A percentile compares a stretch with the other conserved stretches of the same genome.
These are phyloP conservation scores for Drosophila sulfurigaster DNA, from an alignment of 1,140 invertebrate species.

Conservation along the genomic window DNA sequence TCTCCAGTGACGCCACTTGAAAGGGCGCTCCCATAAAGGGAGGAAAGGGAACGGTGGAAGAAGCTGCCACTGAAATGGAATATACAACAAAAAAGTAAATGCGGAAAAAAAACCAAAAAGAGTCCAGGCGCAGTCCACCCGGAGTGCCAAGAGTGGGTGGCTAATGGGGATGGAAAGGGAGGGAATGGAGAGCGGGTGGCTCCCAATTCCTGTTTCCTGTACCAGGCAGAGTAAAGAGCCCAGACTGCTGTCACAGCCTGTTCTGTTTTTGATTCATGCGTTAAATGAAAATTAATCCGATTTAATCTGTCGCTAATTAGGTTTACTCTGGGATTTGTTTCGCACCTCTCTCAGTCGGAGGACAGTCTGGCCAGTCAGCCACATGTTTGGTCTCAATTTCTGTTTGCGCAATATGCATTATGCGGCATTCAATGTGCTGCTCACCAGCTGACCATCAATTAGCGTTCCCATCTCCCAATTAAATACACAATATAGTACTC, in stretches of 20 bases:
- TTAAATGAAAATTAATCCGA: constrained; percentile 84
- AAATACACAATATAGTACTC: constrained; percentile 24
- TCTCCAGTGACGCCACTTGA: constrained; percentile 50
- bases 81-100: constrained; percentile 18
- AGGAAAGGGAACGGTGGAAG: not conserved
- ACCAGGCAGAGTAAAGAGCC: constrained; percentile 45
- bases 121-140: not conserved
- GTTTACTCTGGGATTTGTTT: constrained; percentile 82
- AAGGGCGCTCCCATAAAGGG: constrained; percentile 14
- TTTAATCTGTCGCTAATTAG: constrained; percentile 84
- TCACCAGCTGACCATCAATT: constrained; percentile 32
- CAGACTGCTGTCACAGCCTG: constrained; percentile 60
- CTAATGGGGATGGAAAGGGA: not conserved
- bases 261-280: constrained; percentile 79
- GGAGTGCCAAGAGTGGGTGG: constrained; percentile 1
- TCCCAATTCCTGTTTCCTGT: constrained; percentile 46
- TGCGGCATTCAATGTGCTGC: not conserved
- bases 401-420: constrained; percentile 25
- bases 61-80: constrained; percentile 3
- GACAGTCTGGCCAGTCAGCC: not conserved
- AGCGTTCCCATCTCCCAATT: constrained; percentile 28
- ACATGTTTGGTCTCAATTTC: constrained; percentile 38
- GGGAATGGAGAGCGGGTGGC: not conserved
- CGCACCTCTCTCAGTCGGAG: constrained; percentile 56
- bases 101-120: constrained; percentile 44